phyloP scores from a whole-genome alignment of 2,113 vertebrate species.

The Greenwoodochromis staneri region DNA sequence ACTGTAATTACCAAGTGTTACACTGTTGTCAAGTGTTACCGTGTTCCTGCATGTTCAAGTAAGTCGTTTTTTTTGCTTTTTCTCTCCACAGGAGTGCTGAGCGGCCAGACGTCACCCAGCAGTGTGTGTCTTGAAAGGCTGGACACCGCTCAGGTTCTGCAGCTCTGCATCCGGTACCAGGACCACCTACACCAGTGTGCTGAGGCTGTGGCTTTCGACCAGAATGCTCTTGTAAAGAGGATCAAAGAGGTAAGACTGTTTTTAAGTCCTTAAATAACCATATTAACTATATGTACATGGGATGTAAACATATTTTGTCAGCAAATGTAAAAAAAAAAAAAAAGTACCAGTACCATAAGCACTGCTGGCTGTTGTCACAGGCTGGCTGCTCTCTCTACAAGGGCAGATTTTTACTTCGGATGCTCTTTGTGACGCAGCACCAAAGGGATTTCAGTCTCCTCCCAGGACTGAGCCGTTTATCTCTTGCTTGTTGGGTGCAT shows the following conservation, averaged over 20 bases:
- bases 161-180: slow-evolving; percentile 91
- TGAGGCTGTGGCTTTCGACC: slow-evolving; percentile 94
- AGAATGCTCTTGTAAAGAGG: slow-evolving; percentile 93
- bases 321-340: background rate
- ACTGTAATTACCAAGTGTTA: background rate
- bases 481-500: background rate
- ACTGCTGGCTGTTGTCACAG: background rate
- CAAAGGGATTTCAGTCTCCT: background rate
- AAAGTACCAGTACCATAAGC: background rate
- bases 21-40: background rate
- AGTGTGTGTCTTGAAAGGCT: slow-evolving; percentile 84
- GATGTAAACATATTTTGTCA: background rate
- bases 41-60: background rate
- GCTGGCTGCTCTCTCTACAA: background rate
- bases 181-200: slow-evolving; percentile 96
- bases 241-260: slow-evolving; percentile 84
- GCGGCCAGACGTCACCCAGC: slow-evolving; percentile 87
- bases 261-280: background rate
- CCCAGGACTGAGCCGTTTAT: background rate
- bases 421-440: background rate
- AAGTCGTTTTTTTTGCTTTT: background rate
- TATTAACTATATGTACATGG: background rate
- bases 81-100: slow-evolving; percentile 78
- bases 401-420: background rate
- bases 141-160: slow-evolving; percentile 88